Conservation (phyloP, 2,113 vertebrate species). For the Gallinago media region DNA sequence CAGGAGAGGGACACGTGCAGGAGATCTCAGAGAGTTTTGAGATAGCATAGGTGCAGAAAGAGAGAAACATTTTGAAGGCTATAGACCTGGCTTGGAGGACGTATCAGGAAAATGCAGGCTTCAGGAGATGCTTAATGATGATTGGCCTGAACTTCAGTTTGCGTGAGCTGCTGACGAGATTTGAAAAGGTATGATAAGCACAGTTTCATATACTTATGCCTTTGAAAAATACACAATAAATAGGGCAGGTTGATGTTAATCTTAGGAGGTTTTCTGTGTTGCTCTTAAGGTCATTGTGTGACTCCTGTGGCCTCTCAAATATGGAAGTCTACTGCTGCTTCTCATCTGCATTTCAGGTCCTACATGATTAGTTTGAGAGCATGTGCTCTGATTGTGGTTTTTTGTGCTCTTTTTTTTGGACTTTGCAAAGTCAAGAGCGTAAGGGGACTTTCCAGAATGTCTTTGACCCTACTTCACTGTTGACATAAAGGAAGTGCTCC, state of each 20-base stretch:
- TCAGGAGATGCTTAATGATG: constrained; percentile 82
- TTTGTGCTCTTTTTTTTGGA: background rate
- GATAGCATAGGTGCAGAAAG: constrained; percentile 64
- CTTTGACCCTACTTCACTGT: constrained; percentile 20
- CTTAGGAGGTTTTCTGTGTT: background rate
- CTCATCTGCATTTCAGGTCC: background rate
- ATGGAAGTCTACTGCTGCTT: background rate
- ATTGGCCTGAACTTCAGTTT: constrained; percentile 94
- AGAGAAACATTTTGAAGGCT: constrained; percentile 18
- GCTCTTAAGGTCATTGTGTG: background rate
- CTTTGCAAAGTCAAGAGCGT: background rate
- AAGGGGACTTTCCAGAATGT: background rate
- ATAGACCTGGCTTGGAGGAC: constrained; percentile 59
- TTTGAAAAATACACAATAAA: background rate
- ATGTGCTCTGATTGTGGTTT: background rate
- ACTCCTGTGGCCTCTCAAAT: background rate
- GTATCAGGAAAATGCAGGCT: constrained; percentile 78
- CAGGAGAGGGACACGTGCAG: constrained; percentile 47
- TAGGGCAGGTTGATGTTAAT: background rate
- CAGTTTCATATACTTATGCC: background rate
- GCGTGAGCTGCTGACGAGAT: constrained; percentile 88
- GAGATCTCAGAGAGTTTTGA: constrained; percentile 33
- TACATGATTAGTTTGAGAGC: background rate
- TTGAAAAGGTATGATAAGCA: constrained; percentile 91
- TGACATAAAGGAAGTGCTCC: constrained; percentile 1